Evolutionary conservation across 2,797 vertebrate genomes (phyloP), one percentile per base, ranked within the genome.

Genomic region (Rhyacichthys aspro): DNA sequence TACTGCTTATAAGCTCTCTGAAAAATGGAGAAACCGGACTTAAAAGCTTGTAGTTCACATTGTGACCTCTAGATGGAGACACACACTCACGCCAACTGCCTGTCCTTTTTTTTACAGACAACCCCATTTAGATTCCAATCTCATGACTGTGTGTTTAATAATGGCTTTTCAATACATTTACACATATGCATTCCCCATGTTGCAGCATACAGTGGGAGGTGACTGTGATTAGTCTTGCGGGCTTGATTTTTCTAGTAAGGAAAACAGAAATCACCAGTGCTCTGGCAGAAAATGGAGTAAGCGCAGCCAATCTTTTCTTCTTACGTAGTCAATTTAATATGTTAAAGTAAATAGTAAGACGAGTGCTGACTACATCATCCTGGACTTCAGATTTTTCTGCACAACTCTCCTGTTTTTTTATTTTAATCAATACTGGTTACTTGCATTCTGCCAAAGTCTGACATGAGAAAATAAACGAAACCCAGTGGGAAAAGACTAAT

Each of bases 1-100:
- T 92, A 92, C 1, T 86, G 89, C 63, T 93, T 95, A 61, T 94
- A 92, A 3, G 91, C 46, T 42, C 78, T 90, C 96, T 97, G 85
- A 70, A 43, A 19, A 16, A 48, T 43, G 47, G 5, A 54, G 15
- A 41, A 8, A 37, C 11, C 7, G 7, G 1, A 36, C 39, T 66
- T 0, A 23, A 38, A 48, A 43, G 0, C 7, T 38, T 44, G 69
- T 39, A 76, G 43, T 81, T 2, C 34, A 17, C 3, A 0, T 8
- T 0, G 16, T 1, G 49, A 3, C 7, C 92, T 84, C 78, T 19
- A 84, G 91, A 74, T 59, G 89, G 86, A 14, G 49, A 60, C 78
- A 85, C n/a, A 83, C 72, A 7, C 41, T 59, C 2, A 59, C 46
- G 34, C 8, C 71, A 32, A 72, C 74, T 23, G 11, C 0, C 17